phyloP scores from a whole-genome alignment of 1,140 invertebrate species.

The Lepidurus couesii region DNA sequence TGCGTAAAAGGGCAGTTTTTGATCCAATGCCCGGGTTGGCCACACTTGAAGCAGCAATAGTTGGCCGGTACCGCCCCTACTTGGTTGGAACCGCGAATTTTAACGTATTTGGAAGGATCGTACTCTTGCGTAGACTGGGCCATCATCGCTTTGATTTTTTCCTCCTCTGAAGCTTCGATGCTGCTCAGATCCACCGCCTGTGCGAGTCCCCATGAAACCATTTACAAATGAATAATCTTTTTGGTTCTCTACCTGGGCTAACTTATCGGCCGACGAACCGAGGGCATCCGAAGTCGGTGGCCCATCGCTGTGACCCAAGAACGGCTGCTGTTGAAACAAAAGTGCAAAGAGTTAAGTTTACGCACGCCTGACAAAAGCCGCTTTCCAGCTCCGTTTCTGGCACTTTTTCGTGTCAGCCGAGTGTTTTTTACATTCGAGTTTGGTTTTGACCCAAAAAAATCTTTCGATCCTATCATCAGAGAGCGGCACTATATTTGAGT shows the following conservation, averaged over 20 bases:
- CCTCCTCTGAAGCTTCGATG: slow-evolving; percentile 88
- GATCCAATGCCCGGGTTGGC: slow-evolving; percentile 90
- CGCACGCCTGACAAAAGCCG: background rate
- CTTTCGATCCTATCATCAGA: too few species aligned
- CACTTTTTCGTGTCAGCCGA: background rate
- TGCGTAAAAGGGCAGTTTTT: slow-evolving; percentile 75
- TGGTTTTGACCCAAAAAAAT: background rate
- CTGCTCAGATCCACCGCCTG: slow-evolving; percentile 74
- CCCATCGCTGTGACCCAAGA: slow-evolving; percentile 1
- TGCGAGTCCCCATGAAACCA: slow-evolving; percentile 32
- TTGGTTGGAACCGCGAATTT: slow-evolving; percentile 77
- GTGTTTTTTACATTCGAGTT: background rate
- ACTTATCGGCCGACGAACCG: slow-evolving; percentile 37
- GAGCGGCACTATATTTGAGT: too few species aligned
- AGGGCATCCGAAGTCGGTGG: slow-evolving; percentile 23
- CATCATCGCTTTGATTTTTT: slow-evolving; percentile 97
- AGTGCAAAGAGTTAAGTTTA: background rate
- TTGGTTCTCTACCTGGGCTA: slow-evolving; percentile 34
- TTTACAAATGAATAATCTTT: slow-evolving; percentile 35
- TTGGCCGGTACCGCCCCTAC: slow-evolving; percentile 78
- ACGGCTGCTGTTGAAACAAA: slow-evolving; percentile 18
- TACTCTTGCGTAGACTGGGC: slow-evolving; percentile 92
- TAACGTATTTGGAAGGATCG: slow-evolving; percentile 90
- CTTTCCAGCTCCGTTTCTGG: background rate
- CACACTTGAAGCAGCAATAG: slow-evolving; percentile 89